Evolutionary conservation across 2,888 invertebrate species (phyloP).

Genomic region (Protodeltote pygarga): DNA sequence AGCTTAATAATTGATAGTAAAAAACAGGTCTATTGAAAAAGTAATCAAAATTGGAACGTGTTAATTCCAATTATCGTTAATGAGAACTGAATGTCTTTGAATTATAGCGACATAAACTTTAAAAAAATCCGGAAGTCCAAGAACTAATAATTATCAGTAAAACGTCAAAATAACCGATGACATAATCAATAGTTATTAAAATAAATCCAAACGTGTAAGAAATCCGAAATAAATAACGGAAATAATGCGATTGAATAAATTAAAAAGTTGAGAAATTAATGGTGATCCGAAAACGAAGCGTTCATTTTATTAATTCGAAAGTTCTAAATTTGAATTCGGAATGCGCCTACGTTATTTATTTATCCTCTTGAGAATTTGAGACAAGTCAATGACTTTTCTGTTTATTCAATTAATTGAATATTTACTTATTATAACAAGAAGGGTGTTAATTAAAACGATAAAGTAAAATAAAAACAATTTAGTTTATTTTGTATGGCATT

Average conservation of each 20-base stretch:
- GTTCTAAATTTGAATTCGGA: conserved; percentile 23
- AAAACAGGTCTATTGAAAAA: conserved; percentile 12
- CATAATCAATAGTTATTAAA: conserved; percentile 40
- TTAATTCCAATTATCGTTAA: conserved; percentile 41
- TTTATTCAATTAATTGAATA: conserved; percentile 24
- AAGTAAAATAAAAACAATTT: conserved; percentile 84
- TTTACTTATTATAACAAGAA: conserved; percentile 29
- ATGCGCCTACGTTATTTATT: conserved; percentile 13
- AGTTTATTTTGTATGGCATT: conserved; percentile 82
- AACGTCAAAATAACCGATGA: conserved; percentile 48
- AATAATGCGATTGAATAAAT: conserved; percentile 32
- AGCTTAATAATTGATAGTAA: conserved; percentile 2
- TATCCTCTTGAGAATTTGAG: conserved; percentile 7
- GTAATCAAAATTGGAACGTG: conserved; percentile 33
- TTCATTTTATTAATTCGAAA: conserved; percentile 34
- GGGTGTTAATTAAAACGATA: conserved; percentile 51
- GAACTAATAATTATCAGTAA: conserved; percentile 46
- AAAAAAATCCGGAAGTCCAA: conserved; percentile 45
- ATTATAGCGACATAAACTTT: conserved; percentile 41
- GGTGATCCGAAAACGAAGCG: conserved; percentile 10
- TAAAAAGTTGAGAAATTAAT: conserved; percentile 23
- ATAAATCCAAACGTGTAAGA: conserved; percentile 26
- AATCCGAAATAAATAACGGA: conserved; percentile 33
- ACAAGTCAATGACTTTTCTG: conserved; percentile 23
- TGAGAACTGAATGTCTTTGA: conserved; percentile 37